Evolutionary conservation across 1,140 invertebrate species (phyloP), one percentile per base, ranked within the genome.

Genomic region (Nymphalis io): DNA sequence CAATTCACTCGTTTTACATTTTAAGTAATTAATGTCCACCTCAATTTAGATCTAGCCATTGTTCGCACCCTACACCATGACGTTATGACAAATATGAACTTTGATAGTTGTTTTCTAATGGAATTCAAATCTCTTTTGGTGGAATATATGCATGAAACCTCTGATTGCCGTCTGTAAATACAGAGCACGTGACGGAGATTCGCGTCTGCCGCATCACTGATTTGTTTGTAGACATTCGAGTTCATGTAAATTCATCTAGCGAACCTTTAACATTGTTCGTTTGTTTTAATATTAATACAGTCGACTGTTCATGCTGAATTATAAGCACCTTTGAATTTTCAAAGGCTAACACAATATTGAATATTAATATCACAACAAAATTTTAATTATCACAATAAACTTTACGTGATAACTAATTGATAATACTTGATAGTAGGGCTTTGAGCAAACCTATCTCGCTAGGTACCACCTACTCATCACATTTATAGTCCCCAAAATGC

Each of bases 201-300:
- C 76, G 73, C 68, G 79, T 79, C 81, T 81, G 76, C 66, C 79
- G 79, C 70, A 78, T 68, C 68, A 73, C 21, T 78, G 76, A 57
- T 68, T 23, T 59, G 55, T 73, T 60, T 55, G 62, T 68, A 68
- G 60, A 64, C 60, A 59, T 42, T 51, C 46, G 16, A 20, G 12
- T 51, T 16, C 46, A 51, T 51, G 18, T 20, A 51, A 20, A 51
- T 18, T 20, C 46, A 51, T 46, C 5, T 8, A 46, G 21, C 23
- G 53, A 62, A 73, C 61, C 61, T 44, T 53, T 66, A 46, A 68
- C 42, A 13, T 5, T 23, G 42, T 8, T 21, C 39, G 12, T 46
- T 46, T 67, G 40, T 60, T 40, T 59, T 51, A n/a, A 33, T 33
- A 33, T 18, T 20, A 20, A 20, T 51, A 20, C 8, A 11, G 46